Evolutionary conservation across 1,140 invertebrate species (phyloP).

Genomic region (Drosophila persimilis): DNA sequence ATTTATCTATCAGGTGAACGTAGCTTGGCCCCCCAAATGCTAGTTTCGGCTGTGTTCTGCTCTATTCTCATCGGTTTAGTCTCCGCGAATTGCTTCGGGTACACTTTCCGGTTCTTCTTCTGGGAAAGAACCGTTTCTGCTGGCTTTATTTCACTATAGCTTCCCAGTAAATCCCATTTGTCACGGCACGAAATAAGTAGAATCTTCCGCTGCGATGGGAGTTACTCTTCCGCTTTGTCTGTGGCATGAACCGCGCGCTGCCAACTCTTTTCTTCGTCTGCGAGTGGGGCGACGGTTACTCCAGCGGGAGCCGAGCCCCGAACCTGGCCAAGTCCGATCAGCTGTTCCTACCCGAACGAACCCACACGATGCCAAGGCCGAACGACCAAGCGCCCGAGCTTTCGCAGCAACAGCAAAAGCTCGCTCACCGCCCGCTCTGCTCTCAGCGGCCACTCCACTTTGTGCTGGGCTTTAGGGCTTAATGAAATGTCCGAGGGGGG

Average conservation of each 20-base stretch:
- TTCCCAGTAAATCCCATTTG: constrained; percentile 32
- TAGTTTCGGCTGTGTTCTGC: too few species aligned
- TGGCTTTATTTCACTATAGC: constrained; percentile 29
- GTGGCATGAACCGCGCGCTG: too few species aligned
- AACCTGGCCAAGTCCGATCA: constrained; percentile 9
- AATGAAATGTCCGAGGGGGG: not conserved
- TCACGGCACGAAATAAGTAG: constrained; percentile 45
- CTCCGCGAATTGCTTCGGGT: not conserved
- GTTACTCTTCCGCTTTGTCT: too few species aligned
- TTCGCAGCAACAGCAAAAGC: constrained; percentile 5
- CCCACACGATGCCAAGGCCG: constrained; percentile 66
- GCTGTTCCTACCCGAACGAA: constrained; percentile 31
- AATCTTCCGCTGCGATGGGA: not conserved
- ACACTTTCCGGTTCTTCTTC: not conserved
- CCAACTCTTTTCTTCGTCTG: too few species aligned
- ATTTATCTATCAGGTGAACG: not conserved
- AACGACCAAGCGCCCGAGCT: constrained; percentile 29
- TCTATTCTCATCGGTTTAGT: not conserved
- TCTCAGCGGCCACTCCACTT: constrained; percentile 4
- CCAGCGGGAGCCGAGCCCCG: constrained; percentile 32
- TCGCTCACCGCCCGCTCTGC: constrained; percentile 21
- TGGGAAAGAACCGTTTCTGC: constrained; percentile 20
- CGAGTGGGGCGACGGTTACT: too few species aligned
- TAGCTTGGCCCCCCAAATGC: not conserved
- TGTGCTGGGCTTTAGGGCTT: constrained; percentile 1